A percentile compares a stretch with the other conserved stretches of the same genome.
phyloP scores from a whole-genome alignment of 2,888 invertebrate species.

The Drosophila mimetica region DNA sequence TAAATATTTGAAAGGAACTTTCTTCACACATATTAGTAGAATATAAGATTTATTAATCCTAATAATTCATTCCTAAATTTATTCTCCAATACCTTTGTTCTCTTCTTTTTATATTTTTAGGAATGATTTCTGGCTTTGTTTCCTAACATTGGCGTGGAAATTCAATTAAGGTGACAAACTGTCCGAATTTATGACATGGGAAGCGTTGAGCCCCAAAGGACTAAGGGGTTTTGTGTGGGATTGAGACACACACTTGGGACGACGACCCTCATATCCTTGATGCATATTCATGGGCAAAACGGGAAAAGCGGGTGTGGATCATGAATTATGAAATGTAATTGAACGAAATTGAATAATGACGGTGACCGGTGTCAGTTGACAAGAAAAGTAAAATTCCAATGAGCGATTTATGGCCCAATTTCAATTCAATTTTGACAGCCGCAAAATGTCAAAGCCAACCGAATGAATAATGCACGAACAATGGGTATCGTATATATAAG shows the following conservation, averaged over 20 bases:
- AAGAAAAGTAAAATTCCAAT: constrained; percentile 70
- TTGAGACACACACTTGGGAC: constrained; percentile 20
- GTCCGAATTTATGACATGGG: constrained; percentile 76
- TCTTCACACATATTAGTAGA: too few relatives aligned
- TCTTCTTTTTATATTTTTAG: not conserved
- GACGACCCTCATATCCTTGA: constrained; percentile 37
- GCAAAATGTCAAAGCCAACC: constrained; percentile 44
- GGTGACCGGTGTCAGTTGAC: constrained; percentile 57
- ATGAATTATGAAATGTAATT: constrained; percentile 77
- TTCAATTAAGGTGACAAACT: constrained; percentile 78
- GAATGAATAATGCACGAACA: constrained; percentile 27
- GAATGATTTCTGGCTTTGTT: not conserved
- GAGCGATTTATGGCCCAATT: constrained; percentile 63
- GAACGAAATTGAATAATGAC: constrained; percentile 77
- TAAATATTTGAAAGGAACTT: too few relatives aligned
- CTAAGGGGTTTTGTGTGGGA: constrained; percentile 23
- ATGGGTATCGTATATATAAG: constrained; percentile 21
- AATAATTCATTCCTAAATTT: too few relatives aligned
- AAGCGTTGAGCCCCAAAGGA: constrained; percentile 28
- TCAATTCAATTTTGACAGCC: constrained; percentile 51
- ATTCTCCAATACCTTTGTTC: too few relatives aligned
- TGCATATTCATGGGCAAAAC: constrained; percentile 59
- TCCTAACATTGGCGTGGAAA: constrained; percentile 50
- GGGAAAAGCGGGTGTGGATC: constrained; percentile 18
- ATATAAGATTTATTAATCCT: too few relatives aligned